Evolutionary conservation across 2,797 vertebrate genomes (phyloP).

Genomic region (Aphelocoma californica): DNA sequence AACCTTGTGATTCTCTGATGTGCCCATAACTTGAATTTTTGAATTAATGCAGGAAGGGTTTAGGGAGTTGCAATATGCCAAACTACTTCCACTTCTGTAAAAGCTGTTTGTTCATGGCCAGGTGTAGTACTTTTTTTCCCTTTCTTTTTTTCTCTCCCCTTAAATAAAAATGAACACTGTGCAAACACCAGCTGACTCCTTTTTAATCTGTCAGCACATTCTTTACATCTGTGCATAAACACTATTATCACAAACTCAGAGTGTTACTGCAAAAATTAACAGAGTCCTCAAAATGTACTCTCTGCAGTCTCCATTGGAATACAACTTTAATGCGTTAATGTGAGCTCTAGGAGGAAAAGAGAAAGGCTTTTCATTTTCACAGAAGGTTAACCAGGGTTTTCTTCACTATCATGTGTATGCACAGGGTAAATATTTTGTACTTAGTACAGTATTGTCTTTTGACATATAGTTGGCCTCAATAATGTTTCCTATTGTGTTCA

Average conservation of each 20-base stretch:
- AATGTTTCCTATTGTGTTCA: conserved; percentile 10
- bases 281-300: conserved; percentile 54
- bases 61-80: conserved; percentile 24
- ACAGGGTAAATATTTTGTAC: conserved; percentile 56
- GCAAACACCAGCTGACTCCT: conserved; percentile 63
- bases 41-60: conserved; percentile 2
- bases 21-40: conserved; percentile 50
- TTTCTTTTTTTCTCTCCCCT: neutral
- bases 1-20: conserved; percentile 37
- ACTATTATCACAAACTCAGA: conserved; percentile 75
- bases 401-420: neutral
- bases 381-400: conserved; percentile 26
- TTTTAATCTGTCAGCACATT: conserved; percentile 78
- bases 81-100: conserved; percentile 56
- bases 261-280: conserved; percentile 72
- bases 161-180: conserved; percentile 63
- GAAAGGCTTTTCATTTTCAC: conserved; percentile 12
- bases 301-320: conserved; percentile 53
- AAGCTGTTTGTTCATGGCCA: conserved; percentile 62
- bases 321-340: conserved; percentile 11
- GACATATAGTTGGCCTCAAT: conserved; percentile 31
- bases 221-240: conserved; percentile 76
- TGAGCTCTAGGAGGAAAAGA: neutral
- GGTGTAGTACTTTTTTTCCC: neutral
- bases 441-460: conserved; percentile 41